Evolutionary conservation across 2,797 vertebrate species (phyloP).

Genomic region (Trachurus trachurus): DNA sequence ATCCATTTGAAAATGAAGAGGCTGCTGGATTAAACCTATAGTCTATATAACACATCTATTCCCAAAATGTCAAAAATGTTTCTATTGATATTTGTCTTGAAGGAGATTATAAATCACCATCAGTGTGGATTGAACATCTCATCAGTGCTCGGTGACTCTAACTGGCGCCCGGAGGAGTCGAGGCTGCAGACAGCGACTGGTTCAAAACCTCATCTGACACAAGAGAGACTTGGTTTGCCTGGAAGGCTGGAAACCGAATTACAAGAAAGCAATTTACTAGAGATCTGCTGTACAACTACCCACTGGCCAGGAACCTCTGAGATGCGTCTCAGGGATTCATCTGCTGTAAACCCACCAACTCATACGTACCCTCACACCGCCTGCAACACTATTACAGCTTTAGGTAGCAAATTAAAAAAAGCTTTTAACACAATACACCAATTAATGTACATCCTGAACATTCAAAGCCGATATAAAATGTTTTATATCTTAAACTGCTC

Average conservation of each 20-base stretch:
- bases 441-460: no score
- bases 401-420: background rate
- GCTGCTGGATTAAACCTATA: background rate
- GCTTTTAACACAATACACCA: background rate
- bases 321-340: constrained; percentile 30
- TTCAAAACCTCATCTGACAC: constrained; percentile 49
- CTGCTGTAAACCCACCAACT: constrained; percentile 5
- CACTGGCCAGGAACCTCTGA: constrained; percentile 12
- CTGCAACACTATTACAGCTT: background rate
- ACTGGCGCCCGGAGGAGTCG: constrained; percentile 6
- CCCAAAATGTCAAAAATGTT: background rate
- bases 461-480: no score
- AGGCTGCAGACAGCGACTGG: constrained; percentile 33
- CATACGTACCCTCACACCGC: constrained; percentile 11
- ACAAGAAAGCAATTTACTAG: constrained; percentile 58
- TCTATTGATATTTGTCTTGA: background rate
- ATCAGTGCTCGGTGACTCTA: constrained; percentile 20
- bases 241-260: constrained; percentile 42
- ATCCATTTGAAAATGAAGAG: background rate
- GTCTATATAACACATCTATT: constrained; percentile 6
- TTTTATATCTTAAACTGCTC: no score
- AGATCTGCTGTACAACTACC: constrained; percentile 38
- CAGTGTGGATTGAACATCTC: constrained; percentile 2
- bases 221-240: constrained; percentile 28
- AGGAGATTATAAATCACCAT: background rate